Evolutionary conservation across 2,888 invertebrate species (phyloP).

Genomic region (Diarsia rubi): DNA sequence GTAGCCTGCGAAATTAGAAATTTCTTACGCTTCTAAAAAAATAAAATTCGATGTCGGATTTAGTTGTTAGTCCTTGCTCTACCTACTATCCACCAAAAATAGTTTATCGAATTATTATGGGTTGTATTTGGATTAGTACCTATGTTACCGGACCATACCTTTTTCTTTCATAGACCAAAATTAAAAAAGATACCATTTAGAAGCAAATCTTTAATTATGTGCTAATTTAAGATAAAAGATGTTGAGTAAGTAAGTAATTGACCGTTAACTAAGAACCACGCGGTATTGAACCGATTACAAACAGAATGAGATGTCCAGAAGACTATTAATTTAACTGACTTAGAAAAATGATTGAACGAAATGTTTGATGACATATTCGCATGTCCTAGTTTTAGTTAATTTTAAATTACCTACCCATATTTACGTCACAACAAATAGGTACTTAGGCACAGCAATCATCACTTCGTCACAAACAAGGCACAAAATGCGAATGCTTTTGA

Average conservation of each 20-base stretch:
- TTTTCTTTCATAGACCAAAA: background rate
- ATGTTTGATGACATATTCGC: slow-evolving; percentile 25
- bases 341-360: background rate
- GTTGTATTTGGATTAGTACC: background rate
- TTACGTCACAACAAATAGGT: slow-evolving; percentile 10
- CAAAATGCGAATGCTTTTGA: slow-evolving; percentile 26
- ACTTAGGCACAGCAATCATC: slow-evolving; percentile 15
- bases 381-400: background rate
- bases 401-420: slow-evolving; percentile 8
- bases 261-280: background rate
- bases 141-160: background rate
- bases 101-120: background rate
- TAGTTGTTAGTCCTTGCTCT: background rate
- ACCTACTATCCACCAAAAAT: background rate
- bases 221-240: background rate
- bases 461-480: slow-evolving; percentile 17
- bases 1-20: too few relatives aligned
- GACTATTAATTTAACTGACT: too few relatives aligned
- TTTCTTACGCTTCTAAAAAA: too few relatives aligned
- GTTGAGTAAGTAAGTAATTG: background rate
- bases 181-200: background rate
- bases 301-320: background rate
- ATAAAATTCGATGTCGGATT: background rate
- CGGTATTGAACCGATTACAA: background rate
- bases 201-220: background rate